A percentile compares a stretch with the other conserved stretches of the same genome.
These are phyloP conservation scores for Athalia cordata DNA, from an alignment of 2,888 invertebrate species.

Conservation along the genomic window DNA sequence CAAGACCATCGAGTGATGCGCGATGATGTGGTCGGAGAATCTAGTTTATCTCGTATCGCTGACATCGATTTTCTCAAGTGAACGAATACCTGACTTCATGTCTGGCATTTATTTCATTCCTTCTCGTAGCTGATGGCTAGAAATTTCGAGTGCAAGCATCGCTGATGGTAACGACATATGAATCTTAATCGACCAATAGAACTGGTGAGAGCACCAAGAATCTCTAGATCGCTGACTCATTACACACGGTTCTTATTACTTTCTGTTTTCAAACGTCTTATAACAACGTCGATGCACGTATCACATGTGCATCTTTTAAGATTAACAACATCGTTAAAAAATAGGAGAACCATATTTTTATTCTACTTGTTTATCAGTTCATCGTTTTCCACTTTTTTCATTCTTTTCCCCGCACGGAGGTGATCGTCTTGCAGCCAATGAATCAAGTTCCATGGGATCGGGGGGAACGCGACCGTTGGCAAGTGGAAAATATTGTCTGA, in stretches of 20 bases:
- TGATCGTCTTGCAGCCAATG: slow-evolving; percentile 12
- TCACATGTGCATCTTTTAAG: slow-evolving; percentile 1
- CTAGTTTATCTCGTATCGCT: slow-evolving; percentile 4
- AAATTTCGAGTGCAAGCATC: slow-evolving; percentile 22
- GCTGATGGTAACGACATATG: slow-evolving; percentile 28
- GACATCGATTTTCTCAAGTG: not conserved
- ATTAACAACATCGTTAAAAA: not conserved
- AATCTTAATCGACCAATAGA: slow-evolving; percentile 25
- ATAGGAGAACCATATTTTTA: slow-evolving; percentile 3
- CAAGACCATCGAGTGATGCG: slow-evolving; percentile 8
- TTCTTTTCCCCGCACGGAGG: not conserved
- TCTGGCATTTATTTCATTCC: not conserved
- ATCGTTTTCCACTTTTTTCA: not conserved
- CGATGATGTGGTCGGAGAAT: not conserved
- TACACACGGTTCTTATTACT: slow-evolving; percentile 8
- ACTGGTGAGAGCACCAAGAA: slow-evolving; percentile 8
- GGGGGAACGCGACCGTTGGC: too few species aligned
- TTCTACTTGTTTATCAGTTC: not conserved
- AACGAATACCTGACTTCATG: not conserved
- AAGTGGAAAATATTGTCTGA: slow-evolving; percentile 16
- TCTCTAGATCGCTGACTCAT: slow-evolving; percentile 6
- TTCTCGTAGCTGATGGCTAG: not conserved
- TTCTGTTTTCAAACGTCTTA: slow-evolving; percentile 30
- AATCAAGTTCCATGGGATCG: not conserved
- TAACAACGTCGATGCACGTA: not conserved